Evolutionary conservation across 2,888 invertebrate genomes (phyloP), one percentile per base, ranked within the genome.

Genomic region (Nomada hirtipes): DNA sequence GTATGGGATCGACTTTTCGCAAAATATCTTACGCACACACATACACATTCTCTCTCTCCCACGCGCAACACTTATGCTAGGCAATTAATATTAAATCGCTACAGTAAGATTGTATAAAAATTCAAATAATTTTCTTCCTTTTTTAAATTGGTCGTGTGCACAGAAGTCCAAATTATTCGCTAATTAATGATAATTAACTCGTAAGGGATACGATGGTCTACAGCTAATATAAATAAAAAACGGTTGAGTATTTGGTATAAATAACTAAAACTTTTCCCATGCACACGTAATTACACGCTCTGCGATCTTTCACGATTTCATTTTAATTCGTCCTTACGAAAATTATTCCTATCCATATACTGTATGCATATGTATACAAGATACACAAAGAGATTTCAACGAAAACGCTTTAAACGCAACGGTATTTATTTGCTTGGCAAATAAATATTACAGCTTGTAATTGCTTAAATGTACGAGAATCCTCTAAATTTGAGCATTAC

Each of bases 181-280:
- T 13, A 23, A 44, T 47, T 23, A 44, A 69, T 26, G 13, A 15
- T 20, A 18, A 42, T 26, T 15, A 67, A 67, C 13, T 64, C 29
- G 13, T 23, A 44, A 11, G 26, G 18, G 11, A 53, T 64, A 13
- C 2, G 11, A 29, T 47, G 20, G 53, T 65, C 13, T 65, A 42
- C 18, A 47, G 36, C 50, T 61, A 73, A 44, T 18, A 72, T 73
- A 73, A 77, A 77, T 73, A 73, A 23, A 73, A 15, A 60, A 57
- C 47, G 13, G 13, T 61, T 73, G 65, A 77, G 72, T 77, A 77
- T 77, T 73, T 77, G 73, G 73, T 55, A 73, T 29, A 72, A 75
- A 36, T 59, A 74, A 60, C 44, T 65, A 47, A 73, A 47, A 26
- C 2, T 47, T 68, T 26, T 50, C 59, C 29, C 20, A 42, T 60